A percentile compares a stretch with the other conserved stretches of the same genome.
These are phyloP conservation scores for Catharus bicknelli DNA, from an alignment of 2,113 vertebrate species.

Conservation along the genomic window DNA sequence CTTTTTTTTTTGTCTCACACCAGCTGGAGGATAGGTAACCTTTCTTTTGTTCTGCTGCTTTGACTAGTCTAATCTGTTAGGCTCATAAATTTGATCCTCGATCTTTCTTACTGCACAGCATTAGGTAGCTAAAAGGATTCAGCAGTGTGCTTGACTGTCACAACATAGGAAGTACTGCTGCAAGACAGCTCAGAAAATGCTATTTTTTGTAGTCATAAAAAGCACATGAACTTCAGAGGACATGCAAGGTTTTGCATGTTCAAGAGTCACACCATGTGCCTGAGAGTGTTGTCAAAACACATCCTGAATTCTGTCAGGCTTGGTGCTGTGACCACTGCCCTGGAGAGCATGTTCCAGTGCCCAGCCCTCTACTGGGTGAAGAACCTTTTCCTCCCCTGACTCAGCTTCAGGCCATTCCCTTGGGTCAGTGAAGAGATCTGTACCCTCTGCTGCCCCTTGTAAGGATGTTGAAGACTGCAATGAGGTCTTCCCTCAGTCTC, in stretches of 20 bases:
- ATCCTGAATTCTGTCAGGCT: background rate
- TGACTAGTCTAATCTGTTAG: background rate
- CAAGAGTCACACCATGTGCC: background rate
- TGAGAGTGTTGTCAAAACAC: background rate
- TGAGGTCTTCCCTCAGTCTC: background rate
- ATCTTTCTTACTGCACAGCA: background rate
- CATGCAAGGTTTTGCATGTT: background rate
- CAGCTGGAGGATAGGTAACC: background rate
- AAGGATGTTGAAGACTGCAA: background rate
- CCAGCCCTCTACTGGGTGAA: background rate
- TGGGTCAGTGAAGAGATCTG: background rate
- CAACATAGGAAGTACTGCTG: background rate
- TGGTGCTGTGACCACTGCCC: background rate
- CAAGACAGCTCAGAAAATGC: background rate
- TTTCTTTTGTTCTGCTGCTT: background rate
- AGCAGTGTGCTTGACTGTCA: background rate
- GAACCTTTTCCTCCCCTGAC: background rate
- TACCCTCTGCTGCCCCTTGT: rapidly evolving
- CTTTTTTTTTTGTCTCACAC: background rate
- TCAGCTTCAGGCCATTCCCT: background rate
- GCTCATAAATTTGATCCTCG: background rate
- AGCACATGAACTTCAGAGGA: background rate
- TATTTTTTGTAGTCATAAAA: background rate
- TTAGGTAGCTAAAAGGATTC: background rate
- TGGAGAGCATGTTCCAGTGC: background rate